These are phyloP conservation scores for Orgyia antiqua DNA, from an alignment of 2,888 invertebrate genomes.

Conservation along the genomic window DNA sequence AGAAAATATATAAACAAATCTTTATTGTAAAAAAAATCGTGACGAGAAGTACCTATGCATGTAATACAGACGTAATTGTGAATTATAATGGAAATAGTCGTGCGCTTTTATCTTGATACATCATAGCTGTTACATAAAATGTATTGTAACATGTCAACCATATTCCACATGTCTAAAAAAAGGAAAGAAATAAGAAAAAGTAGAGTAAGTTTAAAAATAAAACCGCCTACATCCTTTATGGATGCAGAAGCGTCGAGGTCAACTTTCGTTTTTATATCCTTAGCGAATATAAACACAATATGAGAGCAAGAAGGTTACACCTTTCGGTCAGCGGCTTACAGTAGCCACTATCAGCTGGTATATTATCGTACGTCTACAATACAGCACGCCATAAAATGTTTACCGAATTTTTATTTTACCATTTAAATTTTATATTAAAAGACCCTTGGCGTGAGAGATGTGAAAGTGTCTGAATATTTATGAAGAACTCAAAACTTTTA, in stretches of 20 bases:
- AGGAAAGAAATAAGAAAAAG: conserved; percentile 20
- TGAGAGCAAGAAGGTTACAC: conserved; percentile 41
- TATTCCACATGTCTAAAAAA: conserved; percentile 17
- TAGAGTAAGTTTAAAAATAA: conserved; percentile 29
- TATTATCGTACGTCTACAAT: conserved; percentile 19
- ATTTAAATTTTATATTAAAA: conserved; percentile 32
- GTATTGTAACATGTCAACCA: conserved; percentile 4
- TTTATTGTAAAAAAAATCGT: too few species aligned
- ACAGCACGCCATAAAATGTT: conserved; percentile 34
- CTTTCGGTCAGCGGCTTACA: conserved; percentile 26
- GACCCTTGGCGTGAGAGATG: conserved; percentile 48
- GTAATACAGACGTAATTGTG: too few species aligned
- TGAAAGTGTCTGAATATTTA: conserved; percentile 66
- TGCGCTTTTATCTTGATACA: not conserved
- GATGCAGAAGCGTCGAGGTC: conserved; percentile 38
- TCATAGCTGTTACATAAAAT: conserved; percentile 13
- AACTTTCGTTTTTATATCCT: conserved; percentile 60
- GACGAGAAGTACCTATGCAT: too few species aligned
- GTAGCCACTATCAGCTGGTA: not conserved
- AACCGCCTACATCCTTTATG: conserved; percentile 20
- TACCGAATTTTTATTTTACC: conserved; percentile 28
- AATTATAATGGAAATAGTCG: too few species aligned
- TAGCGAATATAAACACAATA: conserved; percentile 48
- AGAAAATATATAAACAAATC: too few species aligned
- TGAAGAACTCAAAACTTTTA: conserved; percentile 48